These are phyloP conservation scores for Zoanthus gigantus DNA, from an alignment of 92 coral and sea anemone genomes.

Conservation along the genomic window DNA sequence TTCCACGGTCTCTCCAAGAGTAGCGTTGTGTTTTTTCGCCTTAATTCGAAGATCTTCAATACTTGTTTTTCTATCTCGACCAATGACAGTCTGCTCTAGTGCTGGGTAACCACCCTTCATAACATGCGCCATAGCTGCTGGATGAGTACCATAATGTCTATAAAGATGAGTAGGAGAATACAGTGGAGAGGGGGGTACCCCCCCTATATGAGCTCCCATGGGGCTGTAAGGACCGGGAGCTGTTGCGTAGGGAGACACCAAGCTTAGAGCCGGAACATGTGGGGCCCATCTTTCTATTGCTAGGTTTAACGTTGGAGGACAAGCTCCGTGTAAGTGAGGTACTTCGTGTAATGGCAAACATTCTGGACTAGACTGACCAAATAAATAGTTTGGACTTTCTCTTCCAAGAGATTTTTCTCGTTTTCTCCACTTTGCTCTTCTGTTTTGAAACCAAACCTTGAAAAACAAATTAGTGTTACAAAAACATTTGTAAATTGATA, in stretches of 20 bases:
- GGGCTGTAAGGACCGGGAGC: constrained; percentile 82
- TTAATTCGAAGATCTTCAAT: constrained; percentile 85
- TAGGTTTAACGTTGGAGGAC: constrained; percentile 52
- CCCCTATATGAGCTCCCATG: constrained; percentile 66
- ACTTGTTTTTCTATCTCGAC: constrained; percentile 78
- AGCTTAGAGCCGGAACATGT: constrained; percentile 90
- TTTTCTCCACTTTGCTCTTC: constrained; percentile 99
- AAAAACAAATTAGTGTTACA: neutral
- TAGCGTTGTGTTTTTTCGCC: constrained; percentile 76
- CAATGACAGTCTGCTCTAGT: constrained; percentile 57
- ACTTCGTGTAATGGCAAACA: constrained; percentile 67
- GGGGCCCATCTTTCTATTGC: constrained; percentile 84
- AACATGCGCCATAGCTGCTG: constrained; percentile 78
- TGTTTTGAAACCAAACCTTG: constrained; percentile 99
- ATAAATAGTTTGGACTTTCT: constrained; percentile 91
- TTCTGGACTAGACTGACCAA: constrained; percentile 75
- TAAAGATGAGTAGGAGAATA: constrained; percentile 72
- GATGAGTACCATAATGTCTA: constrained; percentile 75
- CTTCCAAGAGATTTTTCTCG: constrained; percentile 97
- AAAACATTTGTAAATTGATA: too few species aligned
- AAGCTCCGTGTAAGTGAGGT: constrained; percentile 70
- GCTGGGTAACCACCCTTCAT: constrained; percentile 59
- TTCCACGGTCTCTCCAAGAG: constrained; percentile 13
- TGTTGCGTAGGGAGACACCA: constrained; percentile 88
- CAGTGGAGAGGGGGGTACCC: constrained; percentile 60